phyloP scores from a whole-genome alignment of 2,113 vertebrate species.

The Alethe diademata region DNA sequence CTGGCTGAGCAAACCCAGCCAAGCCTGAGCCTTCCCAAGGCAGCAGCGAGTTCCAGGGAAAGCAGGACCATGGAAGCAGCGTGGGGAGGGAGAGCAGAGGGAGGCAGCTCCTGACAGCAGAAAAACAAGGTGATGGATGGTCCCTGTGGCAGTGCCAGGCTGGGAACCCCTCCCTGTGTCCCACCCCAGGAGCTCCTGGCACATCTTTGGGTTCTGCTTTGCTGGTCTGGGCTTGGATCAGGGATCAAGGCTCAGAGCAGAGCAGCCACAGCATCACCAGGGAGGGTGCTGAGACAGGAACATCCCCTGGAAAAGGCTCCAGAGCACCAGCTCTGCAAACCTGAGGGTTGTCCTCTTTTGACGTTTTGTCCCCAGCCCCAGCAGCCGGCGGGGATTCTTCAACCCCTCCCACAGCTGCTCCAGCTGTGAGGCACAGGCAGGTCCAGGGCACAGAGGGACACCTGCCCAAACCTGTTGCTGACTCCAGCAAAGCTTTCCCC shows the following conservation, averaged over 20 bases:
- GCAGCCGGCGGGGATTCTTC: not conserved
- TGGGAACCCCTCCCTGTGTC: accelerated
- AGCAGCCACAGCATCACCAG: accelerated
- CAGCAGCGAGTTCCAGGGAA: not conserved
- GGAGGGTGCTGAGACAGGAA: not conserved
- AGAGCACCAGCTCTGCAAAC: not conserved
- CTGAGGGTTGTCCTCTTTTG: not conserved
- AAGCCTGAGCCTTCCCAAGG: not conserved
- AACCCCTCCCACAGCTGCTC: accelerated
- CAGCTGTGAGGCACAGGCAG: accelerated
- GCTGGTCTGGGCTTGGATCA: accelerated
- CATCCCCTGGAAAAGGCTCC: not conserved
- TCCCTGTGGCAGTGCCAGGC: not conserved
- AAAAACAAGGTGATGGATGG: not conserved
- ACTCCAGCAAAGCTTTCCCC: not conserved
- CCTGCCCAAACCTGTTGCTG: not conserved
- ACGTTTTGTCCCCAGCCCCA: not conserved
- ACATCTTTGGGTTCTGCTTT: not conserved
- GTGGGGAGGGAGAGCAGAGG: not conserved
- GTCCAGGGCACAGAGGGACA: accelerated
- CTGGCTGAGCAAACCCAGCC: not conserved
- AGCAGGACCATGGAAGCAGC: not conserved
- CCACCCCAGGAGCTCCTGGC: accelerated
- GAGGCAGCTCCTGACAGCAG: not conserved
- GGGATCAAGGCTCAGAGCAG: accelerated